Conservation (phyloP, 2,113 vertebrate genomes). For the Poeciliopsis occidentalis region DNA sequence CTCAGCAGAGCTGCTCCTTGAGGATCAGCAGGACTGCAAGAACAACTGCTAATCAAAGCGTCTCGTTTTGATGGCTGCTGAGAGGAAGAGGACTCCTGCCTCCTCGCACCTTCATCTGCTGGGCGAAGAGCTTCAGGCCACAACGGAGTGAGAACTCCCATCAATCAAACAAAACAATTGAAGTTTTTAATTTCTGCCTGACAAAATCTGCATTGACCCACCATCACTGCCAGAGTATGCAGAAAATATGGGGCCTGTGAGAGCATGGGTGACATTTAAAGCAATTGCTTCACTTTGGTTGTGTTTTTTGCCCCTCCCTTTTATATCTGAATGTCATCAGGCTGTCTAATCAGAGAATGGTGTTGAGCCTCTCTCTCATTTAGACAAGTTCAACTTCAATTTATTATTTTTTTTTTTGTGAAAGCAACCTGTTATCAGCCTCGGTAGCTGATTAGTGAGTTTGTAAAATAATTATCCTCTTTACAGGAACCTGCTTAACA, state of each 20-base stretch:
- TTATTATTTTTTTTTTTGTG: conserved; percentile 1
- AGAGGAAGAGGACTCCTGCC: conserved; percentile 28
- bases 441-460: conserved; percentile 14
- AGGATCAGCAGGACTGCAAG: conserved; percentile 32
- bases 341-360: not conserved
- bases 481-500: conserved; percentile 40
- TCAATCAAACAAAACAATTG: conserved; percentile 2
- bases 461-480: conserved; percentile 38
- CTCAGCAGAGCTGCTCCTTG: conserved; percentile 40
- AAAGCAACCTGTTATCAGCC: not conserved
- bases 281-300: not conserved
- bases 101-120: conserved; percentile 15
- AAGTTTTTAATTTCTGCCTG: conserved; percentile 19
- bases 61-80: conserved; percentile 57
- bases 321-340: conserved; percentile 18
- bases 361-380: not conserved
- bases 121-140: conserved; percentile 3
- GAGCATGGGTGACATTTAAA: conserved; percentile 24
- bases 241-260: not conserved
- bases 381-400: not conserved
- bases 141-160: not conserved
- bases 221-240: conserved; percentile 9
- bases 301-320: not conserved
- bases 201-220: conserved; percentile 17
- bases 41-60: conserved; percentile 65